These are phyloP conservation scores for Gila robusta DNA, from an alignment of 2,797 vertebrate genomes.

Conservation along the genomic window DNA sequence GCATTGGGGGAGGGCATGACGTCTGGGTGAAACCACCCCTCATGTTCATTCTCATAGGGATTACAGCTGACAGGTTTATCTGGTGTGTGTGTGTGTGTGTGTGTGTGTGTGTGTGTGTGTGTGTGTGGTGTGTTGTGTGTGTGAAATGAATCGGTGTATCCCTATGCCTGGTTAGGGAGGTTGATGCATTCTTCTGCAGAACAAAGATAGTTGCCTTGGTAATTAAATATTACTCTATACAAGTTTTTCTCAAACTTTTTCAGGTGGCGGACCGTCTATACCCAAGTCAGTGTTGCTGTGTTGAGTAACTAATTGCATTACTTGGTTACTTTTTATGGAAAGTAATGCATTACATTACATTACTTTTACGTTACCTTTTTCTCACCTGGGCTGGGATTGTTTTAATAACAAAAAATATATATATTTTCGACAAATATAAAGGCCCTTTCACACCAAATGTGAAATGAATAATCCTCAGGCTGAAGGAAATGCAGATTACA, in stretches of 20 bases:
- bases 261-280: not conserved
- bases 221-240: not conserved
- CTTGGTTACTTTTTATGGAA: too few relatives aligned
- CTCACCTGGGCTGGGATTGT: too few relatives aligned
- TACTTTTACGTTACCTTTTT: too few relatives aligned
- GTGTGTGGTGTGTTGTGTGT: not conserved
- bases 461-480: too few relatives aligned
- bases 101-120: not conserved
- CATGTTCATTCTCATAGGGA: slow-evolving; percentile 17
- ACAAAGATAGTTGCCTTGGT: not conserved
- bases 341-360: too few relatives aligned
- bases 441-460: too few relatives aligned
- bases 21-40: slow-evolving; percentile 3
- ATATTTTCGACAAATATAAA: too few relatives aligned
- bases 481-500: too few relatives aligned
- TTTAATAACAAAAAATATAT: too few relatives aligned
- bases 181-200: not conserved
- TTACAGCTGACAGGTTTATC: slow-evolving; percentile 6
- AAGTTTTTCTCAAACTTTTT: not conserved
- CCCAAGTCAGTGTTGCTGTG: not conserved
- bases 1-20: not conserved
- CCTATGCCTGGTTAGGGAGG: not conserved
- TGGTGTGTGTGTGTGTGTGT: not conserved
- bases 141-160: slow-evolving; percentile 13
- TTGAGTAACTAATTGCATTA: not conserved